Base-by-base conservation (phyloP, 2,888 invertebrate species). In the Notodonta ziczac region DNA sequence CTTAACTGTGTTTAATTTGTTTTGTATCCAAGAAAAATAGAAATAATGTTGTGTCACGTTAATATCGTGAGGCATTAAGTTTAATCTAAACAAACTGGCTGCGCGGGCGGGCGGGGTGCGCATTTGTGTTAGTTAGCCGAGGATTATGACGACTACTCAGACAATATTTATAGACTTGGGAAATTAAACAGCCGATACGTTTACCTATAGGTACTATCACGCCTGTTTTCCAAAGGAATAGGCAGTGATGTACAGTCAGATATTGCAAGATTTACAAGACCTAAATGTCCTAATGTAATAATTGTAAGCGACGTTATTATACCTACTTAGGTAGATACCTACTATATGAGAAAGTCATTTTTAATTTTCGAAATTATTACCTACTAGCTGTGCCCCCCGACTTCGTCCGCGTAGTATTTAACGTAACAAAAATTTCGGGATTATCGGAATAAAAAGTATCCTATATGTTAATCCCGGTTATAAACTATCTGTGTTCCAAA, bases 51-150 rank as follows among this genome's bases (percentile, higher is more conserved):
- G 58, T 62, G 76, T 80, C 77, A 72, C 77, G 77, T 83, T 88
- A 86, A 87, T 85, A 82, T 84, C 78, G 76, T 77, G 73, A 65
- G 74, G 82, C 68, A 85, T 88, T 87, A 87, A 69, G 82, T 89
- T 91, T 91, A 92, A 92, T 92, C 89, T 91, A 88, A 89, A 92
- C 89, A 92, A 91, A 92, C 83, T 88, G 88, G 83, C 81, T 69
- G 65, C 61, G 66, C 73, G 76, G 70, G 61, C 61, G 66, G 56
- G 77, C 73, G 56, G 78, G 67, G 79, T 74, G 82, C 78, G 87
- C 90, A 91, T 91, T 91, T 85, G 90, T 91, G 91, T 89, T 91
- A 90, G 90, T 92, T 92, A 91, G 86, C 86, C 85, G 73, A 78
- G 89, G 92, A 92, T 92, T 91, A 92, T 84, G 83, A 83, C 77